Base-by-base conservation (phyloP, 2,888 invertebrate genomes). In the Tromatobia lineatoria region DNA sequence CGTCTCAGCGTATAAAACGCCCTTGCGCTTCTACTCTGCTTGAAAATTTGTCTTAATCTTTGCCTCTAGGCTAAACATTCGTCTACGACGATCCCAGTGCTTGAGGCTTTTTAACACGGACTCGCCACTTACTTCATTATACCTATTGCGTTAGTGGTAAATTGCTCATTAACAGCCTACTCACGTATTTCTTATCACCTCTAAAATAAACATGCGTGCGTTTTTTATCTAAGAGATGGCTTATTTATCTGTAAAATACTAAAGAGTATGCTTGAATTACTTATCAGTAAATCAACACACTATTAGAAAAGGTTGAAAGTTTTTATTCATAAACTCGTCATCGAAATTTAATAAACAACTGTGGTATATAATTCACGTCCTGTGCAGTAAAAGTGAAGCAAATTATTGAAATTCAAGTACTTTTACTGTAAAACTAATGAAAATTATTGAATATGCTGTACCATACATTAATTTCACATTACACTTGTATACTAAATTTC, bases 11-110 rank as follows among this genome's bases (percentile, higher is more conserved):
- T 6, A 10, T 29, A 29, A 29, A 29, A 38, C 54, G 42, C 38
- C n/a, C 10, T 38, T 59, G 73, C 73, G 45, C 73, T 73, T 73
- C 73, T 29, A 73, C 57, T 73, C 73, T 6, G 8, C 59, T 2
- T 45, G 6, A 59, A 59, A 18, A 13, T 59, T 57, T 73, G 59
- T 73, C 57, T n/a, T 45, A 73, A 59, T 71, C 42, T 45, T 15
- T 42, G 18, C 71, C 38, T 54, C 52, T 54, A 10, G 52, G 52
- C 20, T 18, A 1, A 45, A 15, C 45, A 45, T 45, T 15, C 45
- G 15, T 13, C 15, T 13, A 20, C 20, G 0, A 23, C 52, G 11
- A 6, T 18, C 52, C 13, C 15, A 3, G 13, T 45, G 8, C 45
- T 45, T 3, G 6, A 45, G 45, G 23, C 3, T 11, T 3, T 54